Conservation (phyloP, 1,140 invertebrate species). For the Nymphalis io region DNA sequence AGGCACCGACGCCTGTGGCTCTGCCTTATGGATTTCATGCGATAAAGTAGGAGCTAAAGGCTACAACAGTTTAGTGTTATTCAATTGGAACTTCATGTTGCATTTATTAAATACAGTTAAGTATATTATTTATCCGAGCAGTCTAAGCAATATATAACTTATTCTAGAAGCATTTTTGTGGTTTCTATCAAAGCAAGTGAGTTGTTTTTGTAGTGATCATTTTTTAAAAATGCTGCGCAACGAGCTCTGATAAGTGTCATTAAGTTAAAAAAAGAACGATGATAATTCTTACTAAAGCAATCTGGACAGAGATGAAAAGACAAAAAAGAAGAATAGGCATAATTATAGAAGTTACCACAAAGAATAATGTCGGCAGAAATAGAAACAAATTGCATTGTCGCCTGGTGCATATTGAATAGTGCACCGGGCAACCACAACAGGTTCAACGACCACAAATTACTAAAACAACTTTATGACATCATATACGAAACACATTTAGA, state of each 20-base stretch:
- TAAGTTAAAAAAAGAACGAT: conserved; percentile 16
- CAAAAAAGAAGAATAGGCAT: conserved; percentile 49
- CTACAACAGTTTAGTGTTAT: conserved; percentile 24
- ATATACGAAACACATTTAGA: not conserved
- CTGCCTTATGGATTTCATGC: conserved; percentile 36
- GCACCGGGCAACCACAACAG: conserved; percentile 46
- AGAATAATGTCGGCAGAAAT: conserved; percentile 56
- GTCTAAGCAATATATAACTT: not conserved
- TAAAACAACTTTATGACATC: not conserved
- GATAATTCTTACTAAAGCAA: conserved; percentile 21
- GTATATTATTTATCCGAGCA: not conserved
- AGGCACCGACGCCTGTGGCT: conserved; percentile 34
- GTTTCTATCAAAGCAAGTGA: not conserved
- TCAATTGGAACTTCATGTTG: conserved; percentile 23
- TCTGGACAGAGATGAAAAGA: conserved; percentile 40
- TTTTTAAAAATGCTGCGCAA: not conserved
- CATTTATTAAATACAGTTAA: conserved; percentile 12
- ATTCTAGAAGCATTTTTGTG: not conserved
- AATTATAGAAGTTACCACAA: conserved; percentile 62
- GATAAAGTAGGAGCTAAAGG: conserved; percentile 25
- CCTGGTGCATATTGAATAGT: conserved; percentile 47
- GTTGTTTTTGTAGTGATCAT: not conserved
- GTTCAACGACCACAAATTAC: conserved; percentile 15
- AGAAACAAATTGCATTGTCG: conserved; percentile 66
- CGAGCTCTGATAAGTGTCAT: conserved; percentile 9